A percentile compares a stretch with the other conserved stretches of the same genome.
These are phyloP conservation scores for Drosophila monieri DNA, from an alignment of 2,888 invertebrate species.

Conservation along the genomic window DNA sequence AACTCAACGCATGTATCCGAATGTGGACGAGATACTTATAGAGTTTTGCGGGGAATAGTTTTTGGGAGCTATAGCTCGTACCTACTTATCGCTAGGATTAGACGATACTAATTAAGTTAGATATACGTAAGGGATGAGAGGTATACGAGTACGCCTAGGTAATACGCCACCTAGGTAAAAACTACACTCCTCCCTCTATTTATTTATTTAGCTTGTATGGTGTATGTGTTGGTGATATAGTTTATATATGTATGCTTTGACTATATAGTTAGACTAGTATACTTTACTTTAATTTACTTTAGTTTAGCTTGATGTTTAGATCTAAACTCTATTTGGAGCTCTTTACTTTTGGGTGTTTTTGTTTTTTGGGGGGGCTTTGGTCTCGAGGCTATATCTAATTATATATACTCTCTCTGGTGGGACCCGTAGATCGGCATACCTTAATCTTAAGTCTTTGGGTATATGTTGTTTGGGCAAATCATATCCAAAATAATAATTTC, in stretches of 20 bases:
- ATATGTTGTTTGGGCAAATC: constrained; percentile 27
- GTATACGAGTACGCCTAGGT: constrained; percentile 34
- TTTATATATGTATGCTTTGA: constrained; percentile 2
- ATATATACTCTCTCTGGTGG: constrained; percentile 13
- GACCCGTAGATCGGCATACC: constrained; percentile 11
- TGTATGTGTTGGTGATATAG: background rate
- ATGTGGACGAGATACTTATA: constrained; percentile 28
- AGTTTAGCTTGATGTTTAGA: constrained; percentile 37
- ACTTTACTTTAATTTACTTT: constrained; percentile 43
- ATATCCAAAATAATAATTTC: constrained; percentile 38
- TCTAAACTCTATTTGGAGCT: constrained; percentile 33
- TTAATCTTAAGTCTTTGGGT: constrained; percentile 29
- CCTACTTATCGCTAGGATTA: constrained; percentile 42
- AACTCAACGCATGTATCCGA: constrained; percentile 38
- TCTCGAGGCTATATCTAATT: constrained; percentile 10
- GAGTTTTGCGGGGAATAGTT: constrained; percentile 8
- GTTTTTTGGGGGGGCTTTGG: constrained; percentile 12
- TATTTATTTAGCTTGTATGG: constrained; percentile 19
- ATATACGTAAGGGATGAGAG: constrained; percentile 41
- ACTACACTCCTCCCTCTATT: constrained; percentile 36
- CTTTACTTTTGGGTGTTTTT: constrained; percentile 9
- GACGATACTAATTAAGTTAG: constrained; percentile 38
- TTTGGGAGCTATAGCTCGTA: constrained; percentile 22
- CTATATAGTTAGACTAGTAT: constrained; percentile 39
- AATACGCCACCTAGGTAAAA: constrained; percentile 30